Percentiles rank a stretch among this genome's conserved stretches.
phyloP scores from a whole-genome alignment of 2,797 vertebrate genomes.

The Agapornis canus region DNA sequence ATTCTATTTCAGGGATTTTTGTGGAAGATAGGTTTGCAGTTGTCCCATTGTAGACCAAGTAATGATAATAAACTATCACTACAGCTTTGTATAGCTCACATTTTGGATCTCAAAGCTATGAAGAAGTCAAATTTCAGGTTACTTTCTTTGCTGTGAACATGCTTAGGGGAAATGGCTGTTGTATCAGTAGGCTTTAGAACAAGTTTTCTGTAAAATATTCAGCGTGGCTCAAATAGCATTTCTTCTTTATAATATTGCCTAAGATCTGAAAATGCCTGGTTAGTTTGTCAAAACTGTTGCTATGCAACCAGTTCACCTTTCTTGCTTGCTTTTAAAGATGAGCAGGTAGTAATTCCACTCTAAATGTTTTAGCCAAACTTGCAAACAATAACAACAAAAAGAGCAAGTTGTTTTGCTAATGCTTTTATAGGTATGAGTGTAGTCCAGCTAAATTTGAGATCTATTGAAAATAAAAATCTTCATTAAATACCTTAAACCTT shows the following conservation, averaged over 20 bases:
- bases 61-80: neutral
- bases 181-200: neutral
- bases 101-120: neutral
- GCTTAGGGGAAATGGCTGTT: neutral
- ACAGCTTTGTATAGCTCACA: neutral
- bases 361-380: neutral
- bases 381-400: neutral
- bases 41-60: neutral
- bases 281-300: conserved; percentile 63
- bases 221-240: neutral
- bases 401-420: neutral
- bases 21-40: neutral
- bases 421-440: neutral
- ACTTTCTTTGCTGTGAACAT: neutral
- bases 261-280: conserved; percentile 59
- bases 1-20: neutral
- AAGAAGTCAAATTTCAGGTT: neutral
- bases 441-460: neutral
- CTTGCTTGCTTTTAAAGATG: neutral
- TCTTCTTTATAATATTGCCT: neutral
- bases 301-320: conserved; percentile 63
- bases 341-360: neutral
- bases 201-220: neutral
- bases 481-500: neutral
- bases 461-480: neutral